Evolutionary conservation across 2,888 invertebrate species (phyloP).

Genomic region (Cybosia mesomella): DNA sequence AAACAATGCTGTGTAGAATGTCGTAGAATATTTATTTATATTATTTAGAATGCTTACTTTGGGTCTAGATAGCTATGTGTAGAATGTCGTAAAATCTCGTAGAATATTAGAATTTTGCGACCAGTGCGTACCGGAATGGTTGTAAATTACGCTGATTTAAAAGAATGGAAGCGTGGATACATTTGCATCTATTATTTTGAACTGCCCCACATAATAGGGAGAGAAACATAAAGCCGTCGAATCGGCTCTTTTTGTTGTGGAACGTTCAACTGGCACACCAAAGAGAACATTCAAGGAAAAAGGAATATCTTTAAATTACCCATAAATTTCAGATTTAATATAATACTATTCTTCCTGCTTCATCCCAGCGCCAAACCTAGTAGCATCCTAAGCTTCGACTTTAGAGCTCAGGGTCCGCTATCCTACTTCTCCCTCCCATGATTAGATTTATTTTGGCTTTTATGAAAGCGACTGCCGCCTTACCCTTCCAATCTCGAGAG

Average conservation of each 20-base stretch:
- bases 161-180: neutral
- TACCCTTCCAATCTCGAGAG: too few relatives aligned
- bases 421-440: too few relatives aligned
- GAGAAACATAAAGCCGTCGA: neutral
- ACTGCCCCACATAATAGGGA: neutral
- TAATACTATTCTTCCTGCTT: neutral
- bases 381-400: too few relatives aligned
- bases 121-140: neutral
- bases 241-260: neutral
- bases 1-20: too few relatives aligned
- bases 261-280: neutral
- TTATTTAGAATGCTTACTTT: too few relatives aligned
- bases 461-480: too few relatives aligned
- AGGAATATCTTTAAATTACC: neutral
- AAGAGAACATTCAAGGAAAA: neutral
- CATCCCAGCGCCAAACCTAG: neutral
- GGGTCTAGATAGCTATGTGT: too few relatives aligned
- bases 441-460: too few relatives aligned
- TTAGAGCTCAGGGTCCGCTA: too few relatives aligned
- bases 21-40: too few relatives aligned
- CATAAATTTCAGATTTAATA: neutral
- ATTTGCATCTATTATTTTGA: neutral
- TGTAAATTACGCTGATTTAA: neutral
- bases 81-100: too few relatives aligned
- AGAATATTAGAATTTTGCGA: neutral